Evolutionary conservation across 2,113 vertebrate species (phyloP), one percentile per base, ranked within the genome.

Genomic region (Eira barbara): DNA sequence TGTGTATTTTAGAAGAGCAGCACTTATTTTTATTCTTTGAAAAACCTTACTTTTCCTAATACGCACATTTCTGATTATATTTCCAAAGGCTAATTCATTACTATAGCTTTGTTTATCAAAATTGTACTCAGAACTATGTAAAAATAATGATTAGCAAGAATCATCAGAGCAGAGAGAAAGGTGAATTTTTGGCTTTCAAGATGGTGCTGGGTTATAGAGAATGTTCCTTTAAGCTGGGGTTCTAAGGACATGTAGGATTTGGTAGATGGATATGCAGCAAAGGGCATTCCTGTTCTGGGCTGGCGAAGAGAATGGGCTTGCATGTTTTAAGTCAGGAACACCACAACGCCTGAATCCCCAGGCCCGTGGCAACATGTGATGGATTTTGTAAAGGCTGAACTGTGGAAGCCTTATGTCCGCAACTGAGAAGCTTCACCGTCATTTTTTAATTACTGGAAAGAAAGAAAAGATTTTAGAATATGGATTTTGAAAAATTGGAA

Each of bases 41-140:
- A 79, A 83, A 91, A 52, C 4, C 4, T 61, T 49, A 20, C 36
- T 95, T 91, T 93, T 93, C 36, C 36, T 93, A 85, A 94, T 71
- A 29, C 4, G 4, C 14, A 27, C 42, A 91, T 95, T 96, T 11
- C 27, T 85, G 36, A 67, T 93, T 93, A 73, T 91, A 39, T 96
- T 59, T 93, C 87, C 31, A 59, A 74, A 91, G 23, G 12, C 55
- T 73, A 91, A 86, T 88, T 92, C 36, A 79, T 90, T 67, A 47
- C 52, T 90, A 34, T 42, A 47, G 59, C 34, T 95, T 97, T 93
- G 45, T 78, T 91, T 15, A 39, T 85, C 23, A 85, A 73, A 89
- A 86, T 82, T 92, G 10, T 89, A 34, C 29, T 47, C 45, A 47
- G 67, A 91, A 15, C 11, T 83, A 79, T 69, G 57, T 57, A 81